These are phyloP conservation scores for Chrysaora quinquecirrha DNA, from an alignment of 30 jellyfish, hydroid and myxozoan species.

Conservation along the genomic window DNA sequence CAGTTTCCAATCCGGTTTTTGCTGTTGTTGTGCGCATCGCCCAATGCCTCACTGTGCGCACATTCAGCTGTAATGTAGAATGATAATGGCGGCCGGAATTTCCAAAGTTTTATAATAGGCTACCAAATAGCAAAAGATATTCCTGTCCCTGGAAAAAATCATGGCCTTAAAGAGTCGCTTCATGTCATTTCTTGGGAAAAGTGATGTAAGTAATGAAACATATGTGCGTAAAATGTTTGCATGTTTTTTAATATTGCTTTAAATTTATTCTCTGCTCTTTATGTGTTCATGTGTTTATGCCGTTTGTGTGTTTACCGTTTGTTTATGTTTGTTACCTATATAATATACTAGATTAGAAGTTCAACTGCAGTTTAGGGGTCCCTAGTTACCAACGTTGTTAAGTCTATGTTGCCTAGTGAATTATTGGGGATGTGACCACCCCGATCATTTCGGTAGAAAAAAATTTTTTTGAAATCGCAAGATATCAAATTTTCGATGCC, in stretches of 20 bases:
- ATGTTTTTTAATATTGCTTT: background rate
- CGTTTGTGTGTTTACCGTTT: background rate
- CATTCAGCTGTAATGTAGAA: background rate
- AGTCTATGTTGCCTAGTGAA: no score
- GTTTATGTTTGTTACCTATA: background rate
- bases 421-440: no score
- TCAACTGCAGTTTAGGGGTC: no score
- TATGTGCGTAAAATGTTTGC: background rate
- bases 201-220: conserved; percentile 66
- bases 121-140: no score
- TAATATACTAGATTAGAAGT: background rate
- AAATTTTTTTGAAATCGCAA: no score
- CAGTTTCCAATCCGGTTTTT: no score
- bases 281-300: no score
- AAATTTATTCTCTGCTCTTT: background rate
- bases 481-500: no score
- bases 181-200: conserved; percentile 53
- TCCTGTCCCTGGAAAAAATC: no score
- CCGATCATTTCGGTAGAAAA: no score
- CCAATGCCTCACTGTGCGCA: no score
- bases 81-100: background rate
- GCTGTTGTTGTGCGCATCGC: no score
- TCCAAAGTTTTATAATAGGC: background rate
- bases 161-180: conserved; percentile 71
- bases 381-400: background rate